phyloP scores from a whole-genome alignment of 2,888 invertebrate genomes.

The Drosophila austrosaltans region DNA sequence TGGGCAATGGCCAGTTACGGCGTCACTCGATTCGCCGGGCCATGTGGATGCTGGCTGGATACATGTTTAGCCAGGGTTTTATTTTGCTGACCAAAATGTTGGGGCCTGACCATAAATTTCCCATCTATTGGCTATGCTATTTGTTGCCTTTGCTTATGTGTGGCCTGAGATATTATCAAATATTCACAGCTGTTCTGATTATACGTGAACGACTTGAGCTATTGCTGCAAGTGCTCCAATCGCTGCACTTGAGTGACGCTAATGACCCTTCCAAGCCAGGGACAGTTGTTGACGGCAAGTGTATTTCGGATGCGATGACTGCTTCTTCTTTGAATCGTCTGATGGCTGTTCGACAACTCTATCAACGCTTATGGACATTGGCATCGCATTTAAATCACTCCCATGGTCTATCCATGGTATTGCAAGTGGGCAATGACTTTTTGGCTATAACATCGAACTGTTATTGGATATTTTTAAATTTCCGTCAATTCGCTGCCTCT shows the following conservation, averaged over 20 bases:
- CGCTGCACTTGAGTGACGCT: conserved; percentile 45
- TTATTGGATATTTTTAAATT: conserved; percentile 82
- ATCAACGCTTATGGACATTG: conserved; percentile 80
- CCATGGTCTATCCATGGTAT: conserved; percentile 80
- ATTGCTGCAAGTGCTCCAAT: conserved; percentile 62
- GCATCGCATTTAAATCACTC: conserved; percentile 73
- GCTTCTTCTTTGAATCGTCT: conserved; percentile 58
- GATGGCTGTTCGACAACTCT: conserved; percentile 73
- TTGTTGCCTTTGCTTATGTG: conserved; percentile 73
- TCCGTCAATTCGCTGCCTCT: conserved; percentile 65
- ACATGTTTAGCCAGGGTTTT: conserved; percentile 60
- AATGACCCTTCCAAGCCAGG: not conserved
- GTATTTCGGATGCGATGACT: conserved; percentile 31
- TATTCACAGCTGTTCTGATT: conserved; percentile 66
- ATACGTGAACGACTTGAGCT: conserved; percentile 75
- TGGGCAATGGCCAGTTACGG: conserved; percentile 62
- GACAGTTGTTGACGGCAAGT: conserved; percentile 7
- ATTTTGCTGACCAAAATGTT: conserved; percentile 64
- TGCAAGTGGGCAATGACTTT: conserved; percentile 82
- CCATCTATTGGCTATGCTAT: conserved; percentile 74
- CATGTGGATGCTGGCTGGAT: conserved; percentile 61
- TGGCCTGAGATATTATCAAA: conserved; percentile 80
- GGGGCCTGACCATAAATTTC: conserved; percentile 31
- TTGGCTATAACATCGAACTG: conserved; percentile 81
- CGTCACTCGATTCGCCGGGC: conserved; percentile 40